A percentile compares a stretch with the other conserved stretches of the same genome.
These are phyloP conservation scores for Macroramphosus scolopax DNA, from an alignment of 2,797 vertebrate genomes.

Conservation along the genomic window DNA sequence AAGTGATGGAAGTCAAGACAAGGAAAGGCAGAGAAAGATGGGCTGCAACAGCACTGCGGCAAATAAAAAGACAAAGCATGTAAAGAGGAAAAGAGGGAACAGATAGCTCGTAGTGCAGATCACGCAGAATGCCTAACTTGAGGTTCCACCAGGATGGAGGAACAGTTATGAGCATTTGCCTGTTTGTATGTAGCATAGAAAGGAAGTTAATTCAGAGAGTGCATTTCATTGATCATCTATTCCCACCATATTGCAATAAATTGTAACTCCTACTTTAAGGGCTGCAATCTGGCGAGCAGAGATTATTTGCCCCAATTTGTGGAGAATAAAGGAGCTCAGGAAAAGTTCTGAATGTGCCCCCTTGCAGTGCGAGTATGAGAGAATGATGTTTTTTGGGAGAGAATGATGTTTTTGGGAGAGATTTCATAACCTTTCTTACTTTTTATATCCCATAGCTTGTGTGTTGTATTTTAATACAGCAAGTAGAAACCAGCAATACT, in stretches of 20 bases:
- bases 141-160: constrained; percentile 16
- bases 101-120: constrained; percentile 48
- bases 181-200: constrained; percentile 51
- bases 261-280: constrained; percentile 72
- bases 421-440: constrained; percentile 52
- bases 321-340: constrained; percentile 78
- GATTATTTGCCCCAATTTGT: constrained; percentile 72
- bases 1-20: constrained; percentile 72
- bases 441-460: constrained; percentile 67
- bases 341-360: constrained; percentile 75
- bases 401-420: constrained; percentile 13
- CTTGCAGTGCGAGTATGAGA: constrained; percentile 64
- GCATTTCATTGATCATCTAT: constrained; percentile 67
- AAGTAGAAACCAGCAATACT: constrained; percentile 63
- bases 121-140: constrained; percentile 10
- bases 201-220: constrained; percentile 47
- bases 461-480: constrained; percentile 62
- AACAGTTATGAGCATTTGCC: constrained; percentile 33
- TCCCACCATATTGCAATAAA: constrained; percentile 73
- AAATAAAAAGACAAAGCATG: constrained; percentile 68
- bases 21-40: constrained; percentile 56
- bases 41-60: constrained; percentile 72
- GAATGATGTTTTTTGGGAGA: constrained; percentile 29
- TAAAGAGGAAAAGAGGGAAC: constrained; percentile 47
- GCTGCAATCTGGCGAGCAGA: constrained; percentile 72